Evolutionary conservation across 1,140 invertebrate genomes (phyloP), one percentile per base, ranked within the genome.

Genomic region (Stenopsyche tienmushanensis): DNA sequence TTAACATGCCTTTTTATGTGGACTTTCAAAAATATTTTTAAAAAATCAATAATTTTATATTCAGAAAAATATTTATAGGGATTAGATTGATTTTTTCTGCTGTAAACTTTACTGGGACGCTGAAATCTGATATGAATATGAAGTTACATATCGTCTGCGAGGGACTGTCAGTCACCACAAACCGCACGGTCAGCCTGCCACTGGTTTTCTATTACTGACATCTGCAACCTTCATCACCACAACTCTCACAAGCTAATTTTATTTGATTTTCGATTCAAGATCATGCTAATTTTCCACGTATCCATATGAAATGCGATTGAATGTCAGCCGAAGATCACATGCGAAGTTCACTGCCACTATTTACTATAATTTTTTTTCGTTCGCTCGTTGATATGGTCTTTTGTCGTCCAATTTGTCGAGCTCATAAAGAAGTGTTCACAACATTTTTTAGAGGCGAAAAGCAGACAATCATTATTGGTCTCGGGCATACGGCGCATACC

Each of bases 131-230:
- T 60, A 62, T 39, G 15, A 18, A 41, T 45, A 15, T 20, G 54
- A 42, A 57, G 29, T 24, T 41, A 39, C 15, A 29, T 59, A 67
- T 64, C 66, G 41, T 34, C 39, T 15, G 24, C 39, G 54, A 24
- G 65, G 47, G 45, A 44, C 47, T 55, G 44, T 52, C 50, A 26
- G 39, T 59, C 66, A 67, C 66, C 66, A 59, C 66, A 64, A 45
- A 67, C 66, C 60, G 34, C 60, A 53, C 54, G 23, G 23, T 20
- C 29, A 25, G 49, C 23, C 49, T 62, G 59, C 66, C 66, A 64
- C 66, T 58, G 66, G 66, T 57, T 64, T 57, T 60, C 55, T 57
- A 29, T 62, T 58, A 63, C 65, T 41, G 39, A 42, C 54, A 20
- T n/a, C 21, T 10, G 2, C 50, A n/a, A 53, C 54, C 54, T 57